Base-by-base conservation (phyloP, 1,140 invertebrate genomes). In the Drosophila parabipectinata region DNA sequence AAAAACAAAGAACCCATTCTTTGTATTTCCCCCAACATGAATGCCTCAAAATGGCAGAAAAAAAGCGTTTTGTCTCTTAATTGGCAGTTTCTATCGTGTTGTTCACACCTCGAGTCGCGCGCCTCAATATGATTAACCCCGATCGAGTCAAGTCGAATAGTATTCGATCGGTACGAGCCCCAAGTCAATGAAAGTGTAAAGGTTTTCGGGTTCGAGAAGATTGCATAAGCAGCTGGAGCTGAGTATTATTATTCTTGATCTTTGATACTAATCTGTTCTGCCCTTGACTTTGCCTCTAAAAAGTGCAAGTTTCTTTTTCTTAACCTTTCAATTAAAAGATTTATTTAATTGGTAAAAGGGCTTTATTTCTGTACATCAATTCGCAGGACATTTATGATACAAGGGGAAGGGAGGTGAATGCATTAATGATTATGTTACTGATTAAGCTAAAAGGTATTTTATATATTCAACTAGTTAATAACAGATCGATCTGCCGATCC, bases 391-490 rank as follows among this genome's bases (percentile, higher is more conserved):
- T 57, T 37, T 84, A 87, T 87, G 61, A 72, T 87, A 87, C 82
- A 85, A 44, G 34, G 63, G 63, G 63, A 9, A 9, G 8, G 14
- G n/a, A 67, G 61, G 59, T 59, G 51, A 41, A 64, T 39, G 63
- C 47, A 47, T 82, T 75, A 41, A 78, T 54, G 72, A 59, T 75
- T 50, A 71, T 81, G 62, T 71, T 73, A 56, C 51, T 77, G 82
- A 88, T 87, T 87, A 88, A 37, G 50, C 82, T 87, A 87, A 77
- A 44, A 58, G 78, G 72, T 87, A 80, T 73, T 66, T 80, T 80
- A 61, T 80, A 64, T 77, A 87, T 85, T 87, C 60, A 87, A 87
- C 82, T 85, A 85, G 82, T 85, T 72, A 82, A 72, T 75, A 61
- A 79, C 56, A 68, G 41, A 76, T 76, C 63, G 55, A 30, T 21